Evolutionary conservation across 92 coral and sea anemone species (phyloP).

Genomic region (Siderastrea siderea): DNA sequence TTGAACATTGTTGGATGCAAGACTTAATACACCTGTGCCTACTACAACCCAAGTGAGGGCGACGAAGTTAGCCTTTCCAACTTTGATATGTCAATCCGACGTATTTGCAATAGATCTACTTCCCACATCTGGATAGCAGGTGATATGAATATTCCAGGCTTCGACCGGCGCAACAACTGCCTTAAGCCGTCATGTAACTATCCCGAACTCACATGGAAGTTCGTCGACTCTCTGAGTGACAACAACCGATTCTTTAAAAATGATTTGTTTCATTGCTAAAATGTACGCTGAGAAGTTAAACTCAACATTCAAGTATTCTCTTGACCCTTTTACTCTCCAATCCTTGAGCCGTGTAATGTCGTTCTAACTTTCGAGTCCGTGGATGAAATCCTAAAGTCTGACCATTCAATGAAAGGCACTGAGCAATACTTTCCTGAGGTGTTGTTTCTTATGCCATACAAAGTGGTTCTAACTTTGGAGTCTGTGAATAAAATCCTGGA

Average conservation of each 20-base stretch:
- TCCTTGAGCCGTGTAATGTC: too few relatives aligned
- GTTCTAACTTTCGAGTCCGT: too few relatives aligned
- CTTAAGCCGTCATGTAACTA: slow-evolving; percentile 25
- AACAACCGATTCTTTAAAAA: neutral
- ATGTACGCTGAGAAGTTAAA: too few relatives aligned
- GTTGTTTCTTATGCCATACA: too few relatives aligned
- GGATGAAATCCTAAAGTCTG: too few relatives aligned
- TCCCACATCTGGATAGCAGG: slow-evolving; percentile 48
- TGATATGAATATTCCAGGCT: slow-evolving; percentile 41
- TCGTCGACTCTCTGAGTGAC: slow-evolving; percentile 20
- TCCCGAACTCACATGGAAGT: slow-evolving; percentile 44
- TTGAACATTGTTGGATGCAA: slow-evolving; percentile 23
- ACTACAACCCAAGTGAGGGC: slow-evolving; percentile 41
- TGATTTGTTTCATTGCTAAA: too few relatives aligned
- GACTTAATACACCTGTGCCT: neutral
- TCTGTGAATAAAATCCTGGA: too few relatives aligned
- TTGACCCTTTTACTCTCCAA: too few relatives aligned
- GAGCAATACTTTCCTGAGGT: too few relatives aligned
- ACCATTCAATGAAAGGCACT: too few relatives aligned
- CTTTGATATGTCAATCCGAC: slow-evolving; percentile 19
- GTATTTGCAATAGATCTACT: neutral
- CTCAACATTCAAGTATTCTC: too few relatives aligned
- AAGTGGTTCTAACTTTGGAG: too few relatives aligned
- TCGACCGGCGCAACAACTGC: slow-evolving; percentile 34
- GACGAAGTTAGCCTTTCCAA: slow-evolving; percentile 27